Evolutionary conservation across 2,113 vertebrate species (phyloP).

Genomic region (Saguinus imperator): DNA sequence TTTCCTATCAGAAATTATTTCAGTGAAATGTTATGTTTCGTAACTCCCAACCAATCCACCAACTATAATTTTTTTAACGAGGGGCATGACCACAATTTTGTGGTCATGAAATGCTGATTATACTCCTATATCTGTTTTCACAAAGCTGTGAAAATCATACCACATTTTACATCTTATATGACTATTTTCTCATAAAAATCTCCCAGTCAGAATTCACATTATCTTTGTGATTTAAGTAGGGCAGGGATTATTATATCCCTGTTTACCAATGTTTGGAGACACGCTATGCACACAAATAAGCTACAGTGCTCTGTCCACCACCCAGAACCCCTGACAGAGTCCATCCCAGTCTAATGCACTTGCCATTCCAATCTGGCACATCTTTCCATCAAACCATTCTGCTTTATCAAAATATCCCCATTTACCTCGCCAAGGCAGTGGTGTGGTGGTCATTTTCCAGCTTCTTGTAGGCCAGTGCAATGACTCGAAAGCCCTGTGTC

Average conservation of each 20-base stretch:
- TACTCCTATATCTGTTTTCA: background rate
- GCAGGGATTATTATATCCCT: background rate
- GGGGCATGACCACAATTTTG: background rate
- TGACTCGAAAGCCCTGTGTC: constrained; percentile 86
- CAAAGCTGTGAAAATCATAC: background rate
- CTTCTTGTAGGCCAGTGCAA: constrained; percentile 85
- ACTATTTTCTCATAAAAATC: background rate
- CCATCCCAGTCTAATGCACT: background rate
- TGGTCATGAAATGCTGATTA: background rate
- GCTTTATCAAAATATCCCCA: background rate
- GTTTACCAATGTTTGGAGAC: background rate
- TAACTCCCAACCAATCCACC: background rate
- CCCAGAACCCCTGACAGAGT: background rate
- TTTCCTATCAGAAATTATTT: constrained; percentile 12
- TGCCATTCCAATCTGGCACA: background rate
- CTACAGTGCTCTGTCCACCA: background rate
- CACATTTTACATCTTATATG: background rate
- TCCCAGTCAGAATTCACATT: background rate
- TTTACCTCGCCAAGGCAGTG: constrained; percentile 80
- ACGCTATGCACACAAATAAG: background rate
- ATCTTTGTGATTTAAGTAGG: background rate
- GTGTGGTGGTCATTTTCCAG: constrained; percentile 60
- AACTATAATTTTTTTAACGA: background rate
- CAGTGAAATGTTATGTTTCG: background rate
- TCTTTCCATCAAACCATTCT: background rate